Evolutionary conservation across 2,113 vertebrate genomes (phyloP).

Genomic region (Dromaius novaehollandiae): DNA sequence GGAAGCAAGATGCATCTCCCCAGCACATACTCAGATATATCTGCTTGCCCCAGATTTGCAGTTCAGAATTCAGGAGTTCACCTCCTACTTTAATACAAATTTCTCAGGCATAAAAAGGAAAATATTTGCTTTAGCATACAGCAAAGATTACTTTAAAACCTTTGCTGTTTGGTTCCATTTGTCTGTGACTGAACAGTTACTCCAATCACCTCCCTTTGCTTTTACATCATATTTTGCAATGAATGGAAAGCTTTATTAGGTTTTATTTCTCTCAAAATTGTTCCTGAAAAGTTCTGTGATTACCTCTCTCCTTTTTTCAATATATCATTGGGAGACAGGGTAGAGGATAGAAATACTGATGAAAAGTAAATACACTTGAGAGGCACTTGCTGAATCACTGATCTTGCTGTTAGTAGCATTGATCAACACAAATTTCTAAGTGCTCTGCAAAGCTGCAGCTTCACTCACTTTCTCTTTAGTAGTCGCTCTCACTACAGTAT

Average conservation of each 20-base stretch:
- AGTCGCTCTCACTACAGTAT: not conserved
- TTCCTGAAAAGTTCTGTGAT: constrained; percentile 2
- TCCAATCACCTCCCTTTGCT: not conserved
- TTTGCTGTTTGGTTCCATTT: not conserved
- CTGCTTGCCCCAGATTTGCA: not conserved
- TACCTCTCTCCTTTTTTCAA: not conserved
- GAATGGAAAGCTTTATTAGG: not conserved
- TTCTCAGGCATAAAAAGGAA: not conserved
- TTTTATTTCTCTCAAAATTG: constrained; percentile 33
- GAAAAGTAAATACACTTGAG: not conserved
- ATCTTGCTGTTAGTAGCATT: not conserved
- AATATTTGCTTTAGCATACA: not conserved
- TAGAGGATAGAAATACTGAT: not conserved
- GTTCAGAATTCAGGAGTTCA: not conserved
- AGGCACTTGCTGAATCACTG: constrained; percentile 1
- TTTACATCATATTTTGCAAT: not conserved
- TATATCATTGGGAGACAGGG: not conserved
- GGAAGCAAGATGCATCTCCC: not conserved
- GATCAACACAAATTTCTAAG: not conserved
- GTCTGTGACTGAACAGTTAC: not conserved
- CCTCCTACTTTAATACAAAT: not conserved
- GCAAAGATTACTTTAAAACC: not conserved
- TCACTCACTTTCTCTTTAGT: not conserved
- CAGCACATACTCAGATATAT: not conserved
- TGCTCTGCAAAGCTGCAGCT: not conserved